Percentiles rank a stretch among this genome's conserved stretches.
Conservation (phyloP, 1,140 invertebrate species). For the Hyposmocoma kahamanoa region DNA sequence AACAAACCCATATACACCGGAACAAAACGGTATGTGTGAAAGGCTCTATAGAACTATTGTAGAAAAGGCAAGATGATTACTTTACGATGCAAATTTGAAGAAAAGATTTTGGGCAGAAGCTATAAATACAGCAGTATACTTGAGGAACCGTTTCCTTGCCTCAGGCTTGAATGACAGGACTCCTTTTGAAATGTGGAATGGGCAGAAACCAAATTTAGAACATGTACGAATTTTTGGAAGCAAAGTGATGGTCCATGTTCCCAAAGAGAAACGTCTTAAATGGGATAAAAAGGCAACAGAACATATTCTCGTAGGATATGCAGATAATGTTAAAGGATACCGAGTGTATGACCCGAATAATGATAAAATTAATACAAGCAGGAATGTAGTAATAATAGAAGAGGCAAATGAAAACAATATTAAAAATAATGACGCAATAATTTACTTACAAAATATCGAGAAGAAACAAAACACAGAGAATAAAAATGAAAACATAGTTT, state of each 20-base stretch:
- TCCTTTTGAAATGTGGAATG: slow-evolving; percentile 22
- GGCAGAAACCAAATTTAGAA: slow-evolving; percentile 29
- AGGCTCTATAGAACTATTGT: slow-evolving; percentile 39
- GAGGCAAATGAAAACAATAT: too few species aligned
- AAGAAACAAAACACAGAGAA: too few species aligned
- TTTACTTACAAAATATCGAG: too few species aligned
- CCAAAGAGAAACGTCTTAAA: slow-evolving; percentile 30
- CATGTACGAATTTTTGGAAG: slow-evolving; percentile 38
- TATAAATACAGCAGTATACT: slow-evolving; percentile 10
- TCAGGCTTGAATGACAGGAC: slow-evolving; percentile 14
- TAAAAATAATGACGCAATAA: too few species aligned
- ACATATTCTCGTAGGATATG: slow-evolving; percentile 37
- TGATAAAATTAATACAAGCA: slow-evolving; percentile 1
- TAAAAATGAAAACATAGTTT: too few species aligned
- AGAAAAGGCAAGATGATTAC: slow-evolving; percentile 35
- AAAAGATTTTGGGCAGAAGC: slow-evolving; percentile 18
- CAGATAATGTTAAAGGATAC: slow-evolving; percentile 29
- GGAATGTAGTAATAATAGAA: slow-evolving; percentile 7
- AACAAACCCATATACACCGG: slow-evolving; percentile 43
- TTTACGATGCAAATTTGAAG: slow-evolving; percentile 31
- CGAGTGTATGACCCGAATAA: slow-evolving; percentile 3
- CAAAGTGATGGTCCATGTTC: slow-evolving; percentile 32
- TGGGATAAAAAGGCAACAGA: slow-evolving; percentile 26
- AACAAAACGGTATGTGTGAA: slow-evolving; percentile 63
- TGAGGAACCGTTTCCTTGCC: not conserved